phyloP scores from a whole-genome alignment of 1,140 invertebrate genomes.

The Calliphora vicina region DNA sequence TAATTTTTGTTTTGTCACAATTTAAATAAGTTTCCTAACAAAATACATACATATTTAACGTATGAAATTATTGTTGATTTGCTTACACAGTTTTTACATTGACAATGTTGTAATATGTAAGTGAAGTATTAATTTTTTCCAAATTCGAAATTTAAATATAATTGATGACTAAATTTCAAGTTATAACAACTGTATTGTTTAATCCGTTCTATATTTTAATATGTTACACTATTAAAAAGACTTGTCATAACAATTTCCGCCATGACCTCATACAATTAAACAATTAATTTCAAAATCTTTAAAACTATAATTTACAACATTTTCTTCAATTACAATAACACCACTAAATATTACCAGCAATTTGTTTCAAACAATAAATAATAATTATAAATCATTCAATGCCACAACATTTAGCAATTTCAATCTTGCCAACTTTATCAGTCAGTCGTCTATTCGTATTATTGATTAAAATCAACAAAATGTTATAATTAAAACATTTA shows the following conservation, averaged over 20 bases:
- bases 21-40: not conserved
- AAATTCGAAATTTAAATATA: too few species aligned
- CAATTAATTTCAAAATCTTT: too few species aligned
- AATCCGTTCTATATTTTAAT: too few species aligned
- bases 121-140: not conserved
- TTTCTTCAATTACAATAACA: too few species aligned
- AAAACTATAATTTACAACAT: too few species aligned
- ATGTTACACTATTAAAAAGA: too few species aligned
- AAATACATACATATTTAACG: not conserved
- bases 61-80: not conserved
- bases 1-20: not conserved
- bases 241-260: too few species aligned
- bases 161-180: too few species aligned
- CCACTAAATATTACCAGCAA: too few species aligned
- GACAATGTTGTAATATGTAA: not conserved
- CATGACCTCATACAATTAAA: too few species aligned
- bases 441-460: not conserved
- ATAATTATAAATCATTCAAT: not conserved
- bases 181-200: too few species aligned
- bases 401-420: not conserved
- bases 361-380: not conserved
- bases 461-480: not conserved
- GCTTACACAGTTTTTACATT: not conserved
- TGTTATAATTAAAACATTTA: slow-evolving; percentile 18
- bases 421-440: not conserved